phyloP scores from a whole-genome alignment of 2,888 invertebrate species.

The Hyppa rectilinea region DNA sequence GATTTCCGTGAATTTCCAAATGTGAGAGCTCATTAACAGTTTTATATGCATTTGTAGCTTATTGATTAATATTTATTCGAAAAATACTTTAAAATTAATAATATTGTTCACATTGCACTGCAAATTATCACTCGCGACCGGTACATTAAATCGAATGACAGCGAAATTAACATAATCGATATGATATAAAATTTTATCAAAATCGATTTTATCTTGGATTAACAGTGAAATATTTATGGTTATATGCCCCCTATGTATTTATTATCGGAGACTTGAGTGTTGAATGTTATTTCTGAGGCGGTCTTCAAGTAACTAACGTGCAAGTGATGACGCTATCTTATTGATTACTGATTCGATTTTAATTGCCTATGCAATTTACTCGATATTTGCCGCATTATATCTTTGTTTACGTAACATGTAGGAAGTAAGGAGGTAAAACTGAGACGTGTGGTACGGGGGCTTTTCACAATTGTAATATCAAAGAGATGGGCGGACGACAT shows the following conservation, averaged over 20 bases:
- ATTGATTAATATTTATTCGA: not conserved
- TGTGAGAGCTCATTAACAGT: not conserved
- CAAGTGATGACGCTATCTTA: conserved; percentile 17
- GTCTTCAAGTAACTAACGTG: conserved; percentile 39
- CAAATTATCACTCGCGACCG: conserved; percentile 46
- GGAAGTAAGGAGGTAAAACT: not conserved
- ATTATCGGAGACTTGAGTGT: conserved; percentile 16
- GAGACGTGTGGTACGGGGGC: not conserved
- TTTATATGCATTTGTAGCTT: not conserved
- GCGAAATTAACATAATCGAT: conserved; percentile 46
- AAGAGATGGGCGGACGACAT: not conserved
- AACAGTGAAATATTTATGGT: conserved; percentile 47
- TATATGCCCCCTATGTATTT: conserved; percentile 39
- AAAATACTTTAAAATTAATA: conserved; percentile 7
- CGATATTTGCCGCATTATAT: conserved; percentile 11
- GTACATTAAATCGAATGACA: conserved; percentile 33
- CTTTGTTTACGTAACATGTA: conserved; percentile 14
- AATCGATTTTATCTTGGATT: conserved; percentile 59
- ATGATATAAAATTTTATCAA: conserved; percentile 39
- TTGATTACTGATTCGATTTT: conserved; percentile 56
- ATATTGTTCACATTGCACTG: conserved; percentile 2
- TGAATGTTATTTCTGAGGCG: conserved; percentile 24
- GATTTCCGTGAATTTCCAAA: too few relatives aligned
- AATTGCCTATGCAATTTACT: conserved; percentile 56
- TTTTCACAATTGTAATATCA: not conserved